Percentiles rank a stretch among this genome's conserved stretches.
phyloP scores from a whole-genome alignment of 2,888 invertebrate species.

The Plebejus melissa region DNA sequence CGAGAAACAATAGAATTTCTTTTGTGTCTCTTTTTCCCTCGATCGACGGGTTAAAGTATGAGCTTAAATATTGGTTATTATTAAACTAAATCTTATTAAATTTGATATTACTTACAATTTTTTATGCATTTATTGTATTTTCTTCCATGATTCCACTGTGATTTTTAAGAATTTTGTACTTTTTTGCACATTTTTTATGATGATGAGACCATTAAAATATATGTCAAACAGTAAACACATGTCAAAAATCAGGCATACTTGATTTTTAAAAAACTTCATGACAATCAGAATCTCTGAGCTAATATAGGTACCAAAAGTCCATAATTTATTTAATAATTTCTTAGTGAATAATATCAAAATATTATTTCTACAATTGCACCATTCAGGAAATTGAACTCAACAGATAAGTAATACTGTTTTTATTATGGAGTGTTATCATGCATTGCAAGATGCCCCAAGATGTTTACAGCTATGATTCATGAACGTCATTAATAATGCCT shows the following conservation, averaged over 20 bases:
- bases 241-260: conserved; percentile 43
- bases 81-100: background rate
- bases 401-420: conserved; percentile 50
- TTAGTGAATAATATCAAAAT: background rate
- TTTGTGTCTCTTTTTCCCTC: no score
- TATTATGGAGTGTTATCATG: conserved; percentile 56
- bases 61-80: background rate
- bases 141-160: conserved; percentile 31
- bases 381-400: conserved; percentile 40
- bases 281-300: background rate
- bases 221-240: conserved; percentile 40
- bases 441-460: conserved; percentile 47
- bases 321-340: background rate
- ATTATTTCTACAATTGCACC: conserved; percentile 38
- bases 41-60: background rate
- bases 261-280: conserved; percentile 30
- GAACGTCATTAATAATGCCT: conserved; percentile 40
- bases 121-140: conserved; percentile 57
- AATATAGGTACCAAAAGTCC: background rate
- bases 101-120: conserved; percentile 59
- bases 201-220: conserved; percentile 5
- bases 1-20: no score
- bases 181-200: conserved; percentile 23
- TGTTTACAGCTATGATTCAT: conserved; percentile 55
- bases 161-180: conserved; percentile 23